Evolutionary conservation across 2,113 vertebrate species (phyloP), one percentile per base, ranked within the genome.

Genomic region (Arothron firmamentum): DNA sequence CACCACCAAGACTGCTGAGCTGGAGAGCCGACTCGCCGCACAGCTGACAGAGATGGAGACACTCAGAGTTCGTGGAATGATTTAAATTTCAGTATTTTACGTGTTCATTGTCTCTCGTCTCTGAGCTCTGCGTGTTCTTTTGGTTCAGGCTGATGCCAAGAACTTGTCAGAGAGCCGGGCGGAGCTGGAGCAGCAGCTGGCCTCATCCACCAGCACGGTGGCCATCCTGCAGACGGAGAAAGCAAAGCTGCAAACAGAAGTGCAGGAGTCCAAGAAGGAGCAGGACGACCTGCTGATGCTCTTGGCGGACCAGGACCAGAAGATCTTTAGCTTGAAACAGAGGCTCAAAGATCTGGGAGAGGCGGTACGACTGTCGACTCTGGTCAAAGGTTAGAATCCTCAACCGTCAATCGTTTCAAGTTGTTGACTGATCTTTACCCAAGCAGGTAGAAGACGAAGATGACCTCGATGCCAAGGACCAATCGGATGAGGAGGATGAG

Each of bases 271-370:
- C 2, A 97, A 94, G 83, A 98, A 96, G 74, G 97, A 99, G 52
- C 97, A 99, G 71, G 97, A 99, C 34, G 96, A 99, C 78, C 92
- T 99, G 13, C 88, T 99, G 59, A 94, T 99, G 85, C 92, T 99
- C 65, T 84, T 99, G 56, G 96, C 97, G 3, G 96, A 99, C 86
- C 97, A 99, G 81, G 97, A 99, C 85, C 96, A 96, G 90, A 98
- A 98, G 74, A 95, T 99, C 50, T 61, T 90, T 63, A 78, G 62
- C 0, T 85, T 98, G 34, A 97, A 93, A 79, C 88, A 86, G 59
- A 94, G 64, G 62, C 81, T 99, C 69, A 97, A 96, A 83, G 90
- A 90, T 41, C 90, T 97, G 19, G 97, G 96, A 72, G 89, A 95
- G 75, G 83, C 90, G 85, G 97, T 98, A 47, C 45, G 45, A 47